Base-by-base conservation (phyloP, 2,113 vertebrate genomes). In the Ptilonorhynchus violaceus region DNA sequence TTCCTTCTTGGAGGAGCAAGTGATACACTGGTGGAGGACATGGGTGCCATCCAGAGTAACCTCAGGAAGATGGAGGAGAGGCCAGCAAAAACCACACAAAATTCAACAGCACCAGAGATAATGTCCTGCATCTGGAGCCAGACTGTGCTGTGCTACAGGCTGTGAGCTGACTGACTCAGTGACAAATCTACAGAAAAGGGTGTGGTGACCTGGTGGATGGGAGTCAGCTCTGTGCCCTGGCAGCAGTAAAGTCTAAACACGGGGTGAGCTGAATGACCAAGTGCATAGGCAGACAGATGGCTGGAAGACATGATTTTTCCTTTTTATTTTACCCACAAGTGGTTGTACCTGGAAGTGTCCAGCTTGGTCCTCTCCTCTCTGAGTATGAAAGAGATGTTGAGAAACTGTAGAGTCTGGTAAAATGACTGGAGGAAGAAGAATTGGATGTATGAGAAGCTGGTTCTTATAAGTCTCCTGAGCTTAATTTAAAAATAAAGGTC, bases 401-500 rank as follows among this genome's bases (percentile, higher is more conserved):
- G 41, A 66, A 89, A 56, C 15, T 62, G 23, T 6, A 52, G 14
- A 56, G 16, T 82, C 42, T 20, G 35, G 46, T 19, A 58, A 83
- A 87, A 35, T 46, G 7, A 7, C 1, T 15, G 7, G 5, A 1
- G 0, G 14, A 6, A 70, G 56, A 58, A 75, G 5, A 8, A 49
- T 1, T 75, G 11, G 19, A 27, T 2, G 0, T 30, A 37, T 28
- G 31, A 78, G 28, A 33, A 82, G 2, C 7, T 76, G 10, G 1
- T 76, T 67, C 28, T 63, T 89, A 39, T 44, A n/a, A 27, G 17
- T 41, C 6, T 85, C 7, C 35, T 25, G 13, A 67, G 8, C 17
- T 59, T 67, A 3, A 23, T 53, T 85, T 67, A 35, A 41, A 56
- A 78, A 44, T n/a, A 44, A 82, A 70, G 10, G 8, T 62, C 31